Evolutionary conservation across 2,888 invertebrate genomes (phyloP), one percentile per base, ranked within the genome.

Genomic region (Epicampocera succincta): DNA sequence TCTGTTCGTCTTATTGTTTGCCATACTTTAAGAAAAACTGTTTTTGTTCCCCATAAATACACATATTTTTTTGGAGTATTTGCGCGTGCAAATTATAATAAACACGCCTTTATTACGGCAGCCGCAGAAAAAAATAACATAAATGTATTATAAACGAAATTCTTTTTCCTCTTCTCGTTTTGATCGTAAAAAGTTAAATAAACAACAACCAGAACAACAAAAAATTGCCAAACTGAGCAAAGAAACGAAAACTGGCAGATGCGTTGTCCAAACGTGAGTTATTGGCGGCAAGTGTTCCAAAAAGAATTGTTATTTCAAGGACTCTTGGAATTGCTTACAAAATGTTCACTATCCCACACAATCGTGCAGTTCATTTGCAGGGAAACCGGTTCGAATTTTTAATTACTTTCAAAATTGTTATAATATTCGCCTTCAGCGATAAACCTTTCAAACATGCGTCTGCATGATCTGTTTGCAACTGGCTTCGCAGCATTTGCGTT

Each of bases 31-130:
- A 58, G 38, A 50, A 21, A 72, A 58, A 42, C 40, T 69, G 56
- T 61, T 65, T 58, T 74, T 63, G 38, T 71, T 50, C 48, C 48
- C 61, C 38, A 42, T 29, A 15, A 60, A 21, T 42, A 42, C n/a
- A n/a, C n/a, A n/a, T n/a, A n/a, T 40, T 73, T 68, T 68, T 76
- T 79, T 65, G 61, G 48, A 72, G 58, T 73, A 79, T 76, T 79
- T 83, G 83, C 80, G 79, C 71, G 80, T 76, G 83, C 74, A 83
- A 83, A 80, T 80, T 79, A 75, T 72, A 79, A 82, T 82, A 79
- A 82, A 79, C 82, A 82, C 79, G 82, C 78, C 82, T 78, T 78
- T 81, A 81, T 81, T 77, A 73, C 72, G 76, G 68, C 81, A 80
- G 76, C 66, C 68, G 56, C 72, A 76, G 68, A 78, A 65, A 60